phyloP scores from a whole-genome alignment of 2,888 invertebrate genomes.

The Rhagophthalmus giganteus region DNA sequence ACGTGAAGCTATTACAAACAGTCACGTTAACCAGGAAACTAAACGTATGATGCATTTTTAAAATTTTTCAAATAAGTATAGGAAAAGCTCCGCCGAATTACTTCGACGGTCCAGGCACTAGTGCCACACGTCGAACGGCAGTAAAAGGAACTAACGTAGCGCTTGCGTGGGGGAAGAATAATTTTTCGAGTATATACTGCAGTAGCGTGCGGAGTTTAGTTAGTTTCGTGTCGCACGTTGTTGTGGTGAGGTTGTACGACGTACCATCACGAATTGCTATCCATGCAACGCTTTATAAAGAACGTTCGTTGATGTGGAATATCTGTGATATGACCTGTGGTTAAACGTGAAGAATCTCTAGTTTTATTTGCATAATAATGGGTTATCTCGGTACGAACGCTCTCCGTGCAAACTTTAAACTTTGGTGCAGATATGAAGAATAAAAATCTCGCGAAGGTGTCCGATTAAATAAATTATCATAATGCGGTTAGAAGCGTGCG shows the following conservation, averaged over 20 bases:
- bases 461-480: slow-evolving; percentile 47
- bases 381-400: not conserved
- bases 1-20: not conserved
- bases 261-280: slow-evolving; percentile 4
- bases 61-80: not conserved
- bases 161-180: slow-evolving; percentile 38
- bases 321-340: slow-evolving; percentile 20
- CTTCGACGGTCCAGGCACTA: slow-evolving; percentile 32
- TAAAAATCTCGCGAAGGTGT: slow-evolving; percentile 11
- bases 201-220: slow-evolving; percentile 44
- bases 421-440: slow-evolving; percentile 14
- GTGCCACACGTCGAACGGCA: slow-evolving; percentile 34
- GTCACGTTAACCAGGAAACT: too few relatives aligned
- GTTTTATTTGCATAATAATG: slow-evolving; percentile 6
- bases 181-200: slow-evolving; percentile 45
- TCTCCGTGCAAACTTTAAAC: slow-evolving; percentile 1
- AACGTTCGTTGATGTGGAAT: slow-evolving; percentile 5
- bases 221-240: slow-evolving; percentile 46
- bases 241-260: slow-evolving; percentile 25
- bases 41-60: too few relatives aligned
- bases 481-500: slow-evolving; percentile 59
- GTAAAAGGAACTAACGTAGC: slow-evolving; percentile 34
- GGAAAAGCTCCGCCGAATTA: not conserved
- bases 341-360: slow-evolving; percentile 7
- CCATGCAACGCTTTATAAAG: slow-evolving; percentile 1